Base-by-base conservation (phyloP, 2,888 invertebrate species). In the Mechanitis messenoides region DNA sequence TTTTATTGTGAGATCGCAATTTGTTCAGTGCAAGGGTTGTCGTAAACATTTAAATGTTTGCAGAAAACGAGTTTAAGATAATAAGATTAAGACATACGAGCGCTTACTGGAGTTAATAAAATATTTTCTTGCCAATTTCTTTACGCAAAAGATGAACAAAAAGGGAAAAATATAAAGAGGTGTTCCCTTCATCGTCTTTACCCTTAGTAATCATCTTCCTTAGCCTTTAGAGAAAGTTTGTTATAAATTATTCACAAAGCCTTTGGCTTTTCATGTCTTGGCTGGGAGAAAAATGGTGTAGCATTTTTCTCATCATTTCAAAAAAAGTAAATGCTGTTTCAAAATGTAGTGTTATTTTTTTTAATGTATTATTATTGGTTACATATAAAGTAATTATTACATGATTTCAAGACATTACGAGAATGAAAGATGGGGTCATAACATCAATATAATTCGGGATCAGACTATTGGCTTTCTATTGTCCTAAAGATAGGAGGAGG, bases 41-140 rank as follows among this genome's bases (percentile, higher is more conserved):
- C 56, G 46, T 59, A 56, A 50, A 55, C 54, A 62, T 62, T 59
- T 56, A 60, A 62, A 67, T 50, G 53, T 46, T 55, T 46, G 55
- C 38, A 56, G 46, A 55, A 50, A 63, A 59, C 47, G 59, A 59
- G 50, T 53, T 3, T 62, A 62, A 62, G 57, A 55, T 64, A 69
- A 66, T 65, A 67, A 59, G 67, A 64, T 66, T 62, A 66, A 66
- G 64, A 69, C 66, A 67, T 62, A 65, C 68, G 67, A 69, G 66
- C 56, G 63, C 56, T 66, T 65, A 61, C 58, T 58, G 58, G 58
- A 67, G 67, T 67, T 66, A 65, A 63, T 72, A 72, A 70, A 72
- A 71, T 70, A 70, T 71, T 69, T 69, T 65, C 68, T 65, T 68
- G 65, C 69, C 68, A 70, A 72, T 70, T 72, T 68, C 64, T 65